These are phyloP conservation scores for Tineola bisselliella DNA, from an alignment of 2,888 invertebrate species.

Conservation along the genomic window DNA sequence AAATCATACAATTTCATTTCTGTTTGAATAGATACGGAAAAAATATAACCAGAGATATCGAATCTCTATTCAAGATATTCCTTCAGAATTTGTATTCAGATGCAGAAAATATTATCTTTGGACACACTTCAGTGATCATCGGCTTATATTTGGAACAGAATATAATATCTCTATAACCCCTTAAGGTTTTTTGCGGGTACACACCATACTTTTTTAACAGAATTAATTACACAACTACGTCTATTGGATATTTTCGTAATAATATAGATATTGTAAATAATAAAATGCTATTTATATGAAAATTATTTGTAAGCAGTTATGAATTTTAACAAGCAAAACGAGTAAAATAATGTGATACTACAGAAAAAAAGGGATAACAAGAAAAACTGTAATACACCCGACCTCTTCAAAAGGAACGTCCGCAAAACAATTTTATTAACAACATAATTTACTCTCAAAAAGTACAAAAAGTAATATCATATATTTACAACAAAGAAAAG, in stretches of 20 bases:
- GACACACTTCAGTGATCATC: not conserved
- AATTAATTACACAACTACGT: too few species aligned
- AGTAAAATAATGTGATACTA: not conserved
- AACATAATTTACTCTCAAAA: not conserved
- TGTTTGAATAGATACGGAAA: not conserved
- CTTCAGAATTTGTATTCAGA: not conserved
- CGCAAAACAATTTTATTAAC: slow-evolving; percentile 1
- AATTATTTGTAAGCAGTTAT: not conserved
- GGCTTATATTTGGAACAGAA: not conserved
- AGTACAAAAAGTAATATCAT: slow-evolving; percentile 1
- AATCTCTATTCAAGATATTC: not conserved
- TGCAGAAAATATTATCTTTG: not conserved
- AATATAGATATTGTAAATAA: not conserved
- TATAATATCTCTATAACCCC: not conserved
- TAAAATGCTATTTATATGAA: not conserved
- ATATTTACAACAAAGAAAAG: slow-evolving; percentile 16
- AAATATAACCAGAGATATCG: not conserved
- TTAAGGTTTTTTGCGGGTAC: not conserved
- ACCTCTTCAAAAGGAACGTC: not conserved
- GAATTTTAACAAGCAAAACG: not conserved
- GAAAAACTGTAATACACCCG: not conserved
- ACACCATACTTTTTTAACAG: too few species aligned
- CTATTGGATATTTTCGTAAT: too few species aligned
- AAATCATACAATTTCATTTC: not conserved
- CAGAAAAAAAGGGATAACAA: not conserved